Evolutionary conservation across 2,113 vertebrate species (phyloP).

Genomic region (Hypanus sabinus): DNA sequence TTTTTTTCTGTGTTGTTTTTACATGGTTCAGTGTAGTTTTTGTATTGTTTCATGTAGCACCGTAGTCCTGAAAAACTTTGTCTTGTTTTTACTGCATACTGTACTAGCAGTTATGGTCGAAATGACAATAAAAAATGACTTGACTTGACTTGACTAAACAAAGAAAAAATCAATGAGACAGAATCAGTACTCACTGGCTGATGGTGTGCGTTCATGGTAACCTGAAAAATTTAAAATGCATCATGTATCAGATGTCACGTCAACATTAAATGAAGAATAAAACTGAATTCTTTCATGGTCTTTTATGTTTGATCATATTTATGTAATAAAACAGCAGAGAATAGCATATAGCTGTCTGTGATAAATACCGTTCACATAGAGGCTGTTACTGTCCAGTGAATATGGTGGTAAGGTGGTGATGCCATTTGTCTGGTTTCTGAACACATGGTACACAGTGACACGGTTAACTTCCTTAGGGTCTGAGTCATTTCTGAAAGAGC

Average conservation of each 20-base stretch:
- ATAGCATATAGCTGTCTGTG: not conserved
- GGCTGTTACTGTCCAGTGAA: not conserved
- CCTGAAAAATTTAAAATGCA: not conserved
- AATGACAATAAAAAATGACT: no score
- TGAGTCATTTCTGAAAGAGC: not conserved
- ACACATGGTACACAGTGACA: not conserved
- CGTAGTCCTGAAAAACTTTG: no score
- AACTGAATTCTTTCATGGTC: not conserved
- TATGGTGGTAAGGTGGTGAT: not conserved
- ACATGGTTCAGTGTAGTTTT: no score
- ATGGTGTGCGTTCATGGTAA: constrained; percentile 9
- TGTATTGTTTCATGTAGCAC: no score
- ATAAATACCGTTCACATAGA: constrained; percentile 14
- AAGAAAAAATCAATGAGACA: no score
- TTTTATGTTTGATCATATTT: not conserved
- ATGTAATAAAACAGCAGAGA: not conserved
- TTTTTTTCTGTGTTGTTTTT: no score
- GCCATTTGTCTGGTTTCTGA: not conserved
- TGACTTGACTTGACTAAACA: no score
- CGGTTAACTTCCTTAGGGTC: not conserved
- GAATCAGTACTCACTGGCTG: constrained; percentile 10
- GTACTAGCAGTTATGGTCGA: no score
- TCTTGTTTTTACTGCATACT: no score
- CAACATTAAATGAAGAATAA: not conserved
- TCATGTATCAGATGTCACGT: not conserved